These are phyloP conservation scores for Puntigrus tetrazona DNA, from an alignment of 2,113 vertebrate genomes.

Conservation along the genomic window DNA sequence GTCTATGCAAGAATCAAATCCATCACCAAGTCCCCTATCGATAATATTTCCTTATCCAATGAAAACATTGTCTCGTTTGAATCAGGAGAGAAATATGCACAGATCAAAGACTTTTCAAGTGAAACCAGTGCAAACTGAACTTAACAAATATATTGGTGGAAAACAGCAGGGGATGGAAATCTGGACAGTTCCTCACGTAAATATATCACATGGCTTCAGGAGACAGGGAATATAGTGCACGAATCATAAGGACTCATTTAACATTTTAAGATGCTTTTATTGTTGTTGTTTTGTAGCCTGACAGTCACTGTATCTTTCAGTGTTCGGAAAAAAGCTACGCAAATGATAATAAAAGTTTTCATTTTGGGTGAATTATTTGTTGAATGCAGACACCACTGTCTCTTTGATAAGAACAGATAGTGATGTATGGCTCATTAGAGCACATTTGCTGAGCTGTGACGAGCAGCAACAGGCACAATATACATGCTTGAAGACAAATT, in stretches of 20 bases:
- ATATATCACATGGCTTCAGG: not conserved
- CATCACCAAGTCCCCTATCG: no score
- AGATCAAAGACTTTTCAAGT: no score
- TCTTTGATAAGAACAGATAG: not conserved
- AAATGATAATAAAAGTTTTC: no score
- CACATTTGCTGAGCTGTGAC: not conserved
- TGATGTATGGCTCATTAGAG: not conserved
- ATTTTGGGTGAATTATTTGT: no score
- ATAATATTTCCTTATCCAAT: no score
- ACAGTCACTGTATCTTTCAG: not conserved
- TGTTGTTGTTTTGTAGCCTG: not conserved
- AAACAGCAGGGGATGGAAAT: no score
- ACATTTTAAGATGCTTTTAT: not conserved
- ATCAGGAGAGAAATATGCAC: no score
- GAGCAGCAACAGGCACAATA: not conserved
- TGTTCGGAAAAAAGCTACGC: not conserved
- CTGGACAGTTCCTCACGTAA: not conserved
- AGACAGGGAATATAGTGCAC: not conserved
- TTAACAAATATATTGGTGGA: no score
- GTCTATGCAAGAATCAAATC: no score
- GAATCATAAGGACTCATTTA: not conserved
- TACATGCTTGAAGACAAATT: not conserved
- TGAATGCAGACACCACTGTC: no score
- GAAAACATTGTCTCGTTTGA: no score
- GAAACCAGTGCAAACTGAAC: no score